Base-by-base conservation (phyloP, 2,113 vertebrate species). In the Pseudorasbora parva region DNA sequence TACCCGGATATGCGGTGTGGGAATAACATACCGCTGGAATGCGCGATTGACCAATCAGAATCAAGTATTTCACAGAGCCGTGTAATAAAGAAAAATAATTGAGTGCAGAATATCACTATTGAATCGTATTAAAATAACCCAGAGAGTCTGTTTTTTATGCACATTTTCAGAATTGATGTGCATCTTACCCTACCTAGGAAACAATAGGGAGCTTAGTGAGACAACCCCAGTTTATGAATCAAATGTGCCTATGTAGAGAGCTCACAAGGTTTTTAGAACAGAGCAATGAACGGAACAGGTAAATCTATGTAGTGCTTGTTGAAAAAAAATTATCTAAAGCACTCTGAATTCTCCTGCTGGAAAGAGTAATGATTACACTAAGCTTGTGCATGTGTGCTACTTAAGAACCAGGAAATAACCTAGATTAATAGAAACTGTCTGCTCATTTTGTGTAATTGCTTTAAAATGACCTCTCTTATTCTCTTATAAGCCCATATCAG, bases 391-490 rank as follows among this genome's bases (percentile, higher is more conserved):
- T 41, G 66, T 69, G 33, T 69, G 66, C 66, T n/a, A 45, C 68
- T 71, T 45, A 43, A 71, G 41, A 12, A 71, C 41, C 41, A 43
- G 68, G 73, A n/a, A 56, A 37, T 56, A 56, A 76, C 49, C 73
- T 33, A 56, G 49, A 76, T 56, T 10, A 56, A 56, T 76, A n/a
- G 73, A 56, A 76, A 77, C 21, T 0, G 3, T 57, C 49, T 56
- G 27, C 54, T 77, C 30, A 59, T 77, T 59, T 75, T 56, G 25
- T 75, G 47, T 56, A 75, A 75, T 54, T 77, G 74, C 30, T 77
- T 77, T 57, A 77, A 51, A 77, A 59, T 41, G 21, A 57, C 11
- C 74, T 69, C 49, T 30, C n/a, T 77, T 59, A 57, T 57, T 57
- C 10, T 56, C 25, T 25, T 25, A 49, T 27, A 54, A 54, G 8